phyloP scores from a whole-genome alignment of 2,888 invertebrate species.

The Brachypalpus laphriformis region DNA sequence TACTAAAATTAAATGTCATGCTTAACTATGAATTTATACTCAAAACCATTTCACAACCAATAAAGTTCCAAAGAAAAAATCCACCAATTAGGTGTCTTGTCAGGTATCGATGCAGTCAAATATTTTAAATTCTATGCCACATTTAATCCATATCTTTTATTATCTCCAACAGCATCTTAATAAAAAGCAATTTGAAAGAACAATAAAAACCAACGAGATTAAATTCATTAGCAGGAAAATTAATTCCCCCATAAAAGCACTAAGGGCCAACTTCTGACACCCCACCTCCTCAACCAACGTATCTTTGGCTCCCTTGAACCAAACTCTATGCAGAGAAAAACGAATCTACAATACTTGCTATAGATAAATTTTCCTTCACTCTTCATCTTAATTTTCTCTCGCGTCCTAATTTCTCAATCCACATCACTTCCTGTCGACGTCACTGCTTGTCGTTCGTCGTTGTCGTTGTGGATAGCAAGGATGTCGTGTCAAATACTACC shows the following conservation, averaged over 20 bases:
- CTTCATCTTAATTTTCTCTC: slow-evolving; percentile 46
- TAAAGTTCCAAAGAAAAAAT: background rate
- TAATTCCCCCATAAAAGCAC: slow-evolving; percentile 58
- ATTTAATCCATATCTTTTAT: slow-evolving; percentile 26
- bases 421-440: slow-evolving; percentile 38
- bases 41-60: slow-evolving; percentile 23
- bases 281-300: background rate
- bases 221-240: slow-evolving; percentile 68
- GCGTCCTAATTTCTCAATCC: slow-evolving; percentile 50
- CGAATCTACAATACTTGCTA: slow-evolving; percentile 8
- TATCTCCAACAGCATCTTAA: slow-evolving; percentile 34
- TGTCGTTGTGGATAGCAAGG: background rate
- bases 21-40: background rate
- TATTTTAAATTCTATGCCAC: slow-evolving; percentile 28
- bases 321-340: background rate
- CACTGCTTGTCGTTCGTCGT: slow-evolving; percentile 1
- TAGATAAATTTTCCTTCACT: slow-evolving; percentile 41
- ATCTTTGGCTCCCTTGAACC: background rate
- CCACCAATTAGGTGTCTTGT: background rate
- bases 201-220: slow-evolving; percentile 60
- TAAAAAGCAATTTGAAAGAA: slow-evolving; percentile 33
- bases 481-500: slow-evolving; percentile 41
- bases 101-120: slow-evolving; percentile 1
- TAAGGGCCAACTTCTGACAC: slow-evolving; percentile 2
- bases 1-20: background rate